Evolutionary conservation across 2,888 invertebrate genomes (phyloP).

Genomic region (Bembecia ichneumoniformis): DNA sequence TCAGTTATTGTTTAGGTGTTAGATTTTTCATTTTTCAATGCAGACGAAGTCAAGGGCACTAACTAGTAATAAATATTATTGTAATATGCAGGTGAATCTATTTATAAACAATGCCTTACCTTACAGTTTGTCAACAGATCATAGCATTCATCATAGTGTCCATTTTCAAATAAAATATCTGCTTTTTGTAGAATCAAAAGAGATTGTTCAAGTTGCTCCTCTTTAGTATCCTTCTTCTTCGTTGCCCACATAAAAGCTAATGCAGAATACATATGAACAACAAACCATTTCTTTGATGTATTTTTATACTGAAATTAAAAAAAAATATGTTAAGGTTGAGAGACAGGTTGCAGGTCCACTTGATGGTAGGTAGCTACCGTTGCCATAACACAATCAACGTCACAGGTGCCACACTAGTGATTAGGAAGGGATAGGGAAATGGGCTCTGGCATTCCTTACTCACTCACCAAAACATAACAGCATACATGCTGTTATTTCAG

Average conservation of each 20-base stretch:
- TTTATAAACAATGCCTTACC: constrained; percentile 35
- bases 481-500: no score
- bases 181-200: constrained; percentile 67
- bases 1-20: no score
- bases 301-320: neutral
- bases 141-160: constrained; percentile 76
- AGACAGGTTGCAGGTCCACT: no score
- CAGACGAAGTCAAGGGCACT: no score
- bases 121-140: constrained; percentile 70
- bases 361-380: no score
- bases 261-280: constrained; percentile 14
- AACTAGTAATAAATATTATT: no score
- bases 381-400: no score
- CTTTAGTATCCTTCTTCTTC: constrained; percentile 14
- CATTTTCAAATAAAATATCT: constrained; percentile 77
- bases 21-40: no score
- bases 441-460: no score
- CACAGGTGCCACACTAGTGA: no score
- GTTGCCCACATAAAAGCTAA: constrained; percentile 49
- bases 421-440: no score
- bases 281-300: constrained; percentile 1
- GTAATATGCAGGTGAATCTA: neutral
- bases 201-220: constrained; percentile 26
- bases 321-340: neutral
- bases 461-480: no score